These are phyloP conservation scores for Mustela nigripes DNA, from an alignment of 2,113 vertebrate species.

Conservation along the genomic window DNA sequence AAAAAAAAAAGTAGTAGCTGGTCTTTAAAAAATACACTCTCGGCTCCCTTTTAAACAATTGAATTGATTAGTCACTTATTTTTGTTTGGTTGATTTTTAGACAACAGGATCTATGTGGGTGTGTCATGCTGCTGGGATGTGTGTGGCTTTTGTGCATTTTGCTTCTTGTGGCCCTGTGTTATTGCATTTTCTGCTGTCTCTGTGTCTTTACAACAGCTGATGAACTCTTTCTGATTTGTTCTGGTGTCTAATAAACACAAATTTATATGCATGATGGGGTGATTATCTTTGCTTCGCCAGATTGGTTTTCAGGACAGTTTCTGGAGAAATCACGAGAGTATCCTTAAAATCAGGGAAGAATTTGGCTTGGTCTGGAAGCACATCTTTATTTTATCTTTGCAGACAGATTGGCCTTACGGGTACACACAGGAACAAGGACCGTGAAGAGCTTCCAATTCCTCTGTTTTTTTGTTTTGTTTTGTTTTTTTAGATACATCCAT, in stretches of 20 bases:
- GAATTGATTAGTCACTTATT: background rate
- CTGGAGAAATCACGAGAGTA: fast-evolving
- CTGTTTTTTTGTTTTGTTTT: background rate
- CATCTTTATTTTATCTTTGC: background rate
- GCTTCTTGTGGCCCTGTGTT: slow-evolving; percentile 48
- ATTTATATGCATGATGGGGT: background rate
- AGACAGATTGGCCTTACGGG: background rate
- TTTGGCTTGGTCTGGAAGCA: background rate
- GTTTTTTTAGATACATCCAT: background rate
- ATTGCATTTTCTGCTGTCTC: slow-evolving; percentile 19
- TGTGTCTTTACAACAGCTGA: slow-evolving; percentile 22
- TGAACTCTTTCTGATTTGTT: slow-evolving; percentile 46
- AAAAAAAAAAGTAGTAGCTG: slow-evolving; percentile 16
- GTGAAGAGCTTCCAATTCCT: background rate
- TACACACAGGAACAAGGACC: background rate
- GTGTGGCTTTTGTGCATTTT: slow-evolving; percentile 11
- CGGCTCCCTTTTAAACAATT: background rate
- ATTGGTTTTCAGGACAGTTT: background rate
- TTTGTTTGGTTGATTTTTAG: slow-evolving; percentile 39
- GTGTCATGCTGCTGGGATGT: background rate
- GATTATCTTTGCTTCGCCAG: slow-evolving; percentile 67
- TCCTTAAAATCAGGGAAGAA: background rate
- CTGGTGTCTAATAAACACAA: slow-evolving; percentile 75
- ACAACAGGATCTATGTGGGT: background rate
- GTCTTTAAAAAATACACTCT: background rate